Conservation (phyloP, 2,888 invertebrate species). For the Acanthopleura granulata region DNA sequence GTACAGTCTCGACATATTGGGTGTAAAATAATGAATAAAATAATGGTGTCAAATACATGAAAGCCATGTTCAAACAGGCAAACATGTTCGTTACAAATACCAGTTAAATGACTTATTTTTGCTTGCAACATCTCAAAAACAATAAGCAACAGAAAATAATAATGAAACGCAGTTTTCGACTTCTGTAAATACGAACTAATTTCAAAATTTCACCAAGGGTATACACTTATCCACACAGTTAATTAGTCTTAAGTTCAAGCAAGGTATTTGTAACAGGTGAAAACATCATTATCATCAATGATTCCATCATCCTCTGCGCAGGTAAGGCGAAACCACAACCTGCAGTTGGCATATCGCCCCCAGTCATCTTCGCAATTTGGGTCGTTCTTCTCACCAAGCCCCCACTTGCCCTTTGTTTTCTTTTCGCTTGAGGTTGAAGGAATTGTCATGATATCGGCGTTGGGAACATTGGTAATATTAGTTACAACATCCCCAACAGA, state of each 20-base stretch:
- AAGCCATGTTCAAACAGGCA: too few species aligned
- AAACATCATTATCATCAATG: conserved; percentile 14
- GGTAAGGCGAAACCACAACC: not conserved
- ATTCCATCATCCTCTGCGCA: conserved; percentile 15
- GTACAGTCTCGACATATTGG: too few species aligned
- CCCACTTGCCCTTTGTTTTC: not conserved
- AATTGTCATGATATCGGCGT: not conserved
- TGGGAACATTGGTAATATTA: not conserved
- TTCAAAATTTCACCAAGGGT: not conserved
- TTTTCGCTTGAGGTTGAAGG: not conserved
- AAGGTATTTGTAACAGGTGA: not conserved
- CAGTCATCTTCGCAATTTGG: conserved; percentile 16
- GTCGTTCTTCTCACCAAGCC: conserved; percentile 16
- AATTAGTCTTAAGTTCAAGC: not conserved
- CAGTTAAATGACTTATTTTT: not conserved
- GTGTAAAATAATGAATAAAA: too few species aligned
- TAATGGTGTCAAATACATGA: too few species aligned
- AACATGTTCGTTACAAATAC: not conserved
- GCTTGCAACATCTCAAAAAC: too few species aligned
- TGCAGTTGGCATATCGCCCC: conserved; percentile 1
- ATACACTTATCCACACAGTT: not conserved
- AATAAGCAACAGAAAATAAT: too few species aligned
- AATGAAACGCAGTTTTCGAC: too few species aligned
- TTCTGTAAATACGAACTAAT: not conserved
- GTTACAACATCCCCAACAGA: not conserved